Conservation (phyloP, 2,888 invertebrate species). For the Temnothorax ravouxi region DNA sequence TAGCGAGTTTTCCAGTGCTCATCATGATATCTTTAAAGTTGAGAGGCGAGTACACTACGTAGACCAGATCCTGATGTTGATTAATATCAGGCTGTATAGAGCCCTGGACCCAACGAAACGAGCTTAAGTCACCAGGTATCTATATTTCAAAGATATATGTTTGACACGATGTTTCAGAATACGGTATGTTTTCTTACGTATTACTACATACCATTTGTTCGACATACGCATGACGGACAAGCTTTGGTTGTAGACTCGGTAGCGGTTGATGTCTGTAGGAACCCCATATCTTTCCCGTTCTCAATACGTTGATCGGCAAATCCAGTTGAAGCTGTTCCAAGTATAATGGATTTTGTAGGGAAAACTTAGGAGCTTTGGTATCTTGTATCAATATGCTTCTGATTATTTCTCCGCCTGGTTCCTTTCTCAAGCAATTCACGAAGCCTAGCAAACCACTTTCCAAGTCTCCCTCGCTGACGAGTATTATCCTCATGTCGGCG, state of each 20-base stretch:
- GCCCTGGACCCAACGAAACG: slow-evolving; percentile 94
- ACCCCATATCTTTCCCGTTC: slow-evolving; percentile 89
- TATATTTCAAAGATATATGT: slow-evolving; percentile 32
- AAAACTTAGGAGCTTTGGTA: slow-evolving; percentile 89
- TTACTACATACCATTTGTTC: slow-evolving; percentile 88
- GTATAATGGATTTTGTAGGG: slow-evolving; percentile 89
- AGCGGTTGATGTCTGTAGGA: slow-evolving; percentile 94
- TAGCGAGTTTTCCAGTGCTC: slow-evolving; percentile 95
- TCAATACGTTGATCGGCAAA: slow-evolving; percentile 92
- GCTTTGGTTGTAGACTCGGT: slow-evolving; percentile 86
- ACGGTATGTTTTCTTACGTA: not conserved
- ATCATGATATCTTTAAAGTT: slow-evolving; percentile 99
- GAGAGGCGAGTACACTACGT: slow-evolving; percentile 92
- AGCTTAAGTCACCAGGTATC: slow-evolving; percentile 94
- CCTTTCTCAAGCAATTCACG: slow-evolving; percentile 94
- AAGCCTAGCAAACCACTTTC: slow-evolving; percentile 94
- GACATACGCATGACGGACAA: slow-evolving; percentile 91
- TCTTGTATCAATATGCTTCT: slow-evolving; percentile 89
- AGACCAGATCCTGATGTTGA: slow-evolving; percentile 83
- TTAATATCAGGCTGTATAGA: slow-evolving; percentile 81
- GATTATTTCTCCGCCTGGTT: slow-evolving; percentile 89
- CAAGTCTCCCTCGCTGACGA: slow-evolving; percentile 90
- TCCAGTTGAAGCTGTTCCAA: slow-evolving; percentile 90
- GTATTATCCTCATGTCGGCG: slow-evolving; percentile 87
- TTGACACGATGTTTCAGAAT: not conserved